Conservation (phyloP, 2,113 vertebrate genomes). For the Eulemur macaco region DNA sequence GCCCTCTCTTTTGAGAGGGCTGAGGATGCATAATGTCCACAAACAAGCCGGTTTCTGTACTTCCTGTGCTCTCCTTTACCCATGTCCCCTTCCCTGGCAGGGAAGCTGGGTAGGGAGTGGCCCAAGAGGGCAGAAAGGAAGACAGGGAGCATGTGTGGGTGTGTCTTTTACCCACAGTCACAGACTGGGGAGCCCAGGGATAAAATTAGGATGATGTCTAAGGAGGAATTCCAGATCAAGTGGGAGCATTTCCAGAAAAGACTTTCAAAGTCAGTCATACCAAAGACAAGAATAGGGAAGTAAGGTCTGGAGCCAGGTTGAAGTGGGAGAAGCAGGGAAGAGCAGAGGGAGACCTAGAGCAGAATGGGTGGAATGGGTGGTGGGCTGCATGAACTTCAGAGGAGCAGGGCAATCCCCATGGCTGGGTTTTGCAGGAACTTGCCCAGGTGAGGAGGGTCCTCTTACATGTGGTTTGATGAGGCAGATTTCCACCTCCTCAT, state of each 20-base stretch:
- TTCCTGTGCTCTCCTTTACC: neutral
- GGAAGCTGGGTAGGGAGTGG: neutral
- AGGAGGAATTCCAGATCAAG: neutral
- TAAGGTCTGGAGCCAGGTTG: neutral
- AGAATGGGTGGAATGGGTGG: too few species aligned
- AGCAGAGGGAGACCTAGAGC: neutral
- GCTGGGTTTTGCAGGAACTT: neutral
- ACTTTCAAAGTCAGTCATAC: neutral
- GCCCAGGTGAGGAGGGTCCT: neutral
- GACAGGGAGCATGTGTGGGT: accelerated
- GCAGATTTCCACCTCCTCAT: neutral
- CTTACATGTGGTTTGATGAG: neutral
- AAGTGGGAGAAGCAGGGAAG: neutral
- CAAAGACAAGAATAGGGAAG: neutral
- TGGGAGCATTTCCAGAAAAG: neutral
- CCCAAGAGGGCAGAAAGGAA: neutral
- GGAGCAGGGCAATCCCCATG: neutral
- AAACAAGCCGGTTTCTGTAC: neutral
- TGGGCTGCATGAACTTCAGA: too few species aligned
- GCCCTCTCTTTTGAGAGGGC: neutral
- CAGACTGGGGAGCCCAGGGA: neutral
- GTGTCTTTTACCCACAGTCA: neutral
- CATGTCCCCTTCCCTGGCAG: neutral
- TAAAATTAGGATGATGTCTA: neutral
- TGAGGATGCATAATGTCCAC: neutral